Evolutionary conservation across 1,140 invertebrate genomes (phyloP), one percentile per base, ranked within the genome.

Genomic region (Panulirus ornatus): DNA sequence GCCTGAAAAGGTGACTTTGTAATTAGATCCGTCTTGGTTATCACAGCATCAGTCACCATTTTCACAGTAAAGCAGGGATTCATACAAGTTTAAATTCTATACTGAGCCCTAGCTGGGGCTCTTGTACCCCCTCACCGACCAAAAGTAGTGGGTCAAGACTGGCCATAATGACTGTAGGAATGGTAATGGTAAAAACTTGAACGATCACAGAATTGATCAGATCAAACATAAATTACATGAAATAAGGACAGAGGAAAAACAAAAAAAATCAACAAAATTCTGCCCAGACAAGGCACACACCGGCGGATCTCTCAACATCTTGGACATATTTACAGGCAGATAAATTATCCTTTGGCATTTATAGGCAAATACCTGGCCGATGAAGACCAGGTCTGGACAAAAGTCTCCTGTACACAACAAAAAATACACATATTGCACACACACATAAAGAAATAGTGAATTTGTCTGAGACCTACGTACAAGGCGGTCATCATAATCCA

Each of bases 241-340:
- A 47, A 83, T 22, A 83, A 76, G 38, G 71, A 75, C 40, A 66
- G 54, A 66, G 51, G 44, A 73, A 82, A 70, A 84, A 84, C 83
- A 70, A 85, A 85, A 85, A 89, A 82, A 89, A 82, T 89, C 79
- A 89, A 89, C 88, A 89, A 89, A 89, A 84, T 84, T 75, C 42
- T 83, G 88, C 42, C 70, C 88, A 89, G 88, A 89, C 70, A 34
- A 42, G 47, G 38, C 22, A 36, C 84, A 87, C 76, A 81, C 38
- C 71, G 16, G 70, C 44, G n/a, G 42, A 89, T 63, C 71, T 27
- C 27, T 79, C 47, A 66, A 27, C 36, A 78, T 22, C 27, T 51
- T 27, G 51, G 40, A n/a, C 27, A 44, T 30, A 47, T 63, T 70
- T 63, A 90, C 88, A 88, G 44, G 54, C 70, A 63, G 47, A 88